Conservation (phyloP, 2,113 vertebrate species). For the Saimiri boliviensis region DNA sequence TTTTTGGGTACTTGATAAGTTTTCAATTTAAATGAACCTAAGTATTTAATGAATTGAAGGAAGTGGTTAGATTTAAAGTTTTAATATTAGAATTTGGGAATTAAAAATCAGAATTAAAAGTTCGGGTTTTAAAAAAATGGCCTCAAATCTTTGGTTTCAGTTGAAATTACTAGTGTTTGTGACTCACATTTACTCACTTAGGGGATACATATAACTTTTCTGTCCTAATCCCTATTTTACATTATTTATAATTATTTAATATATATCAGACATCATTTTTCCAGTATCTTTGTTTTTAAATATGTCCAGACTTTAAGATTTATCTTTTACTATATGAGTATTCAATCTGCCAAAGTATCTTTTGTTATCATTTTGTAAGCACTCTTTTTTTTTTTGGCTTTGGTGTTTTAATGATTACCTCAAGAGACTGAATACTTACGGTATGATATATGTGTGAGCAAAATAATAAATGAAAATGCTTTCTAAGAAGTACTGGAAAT, state of each 20-base stretch:
- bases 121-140: not conserved
- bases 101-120: not conserved
- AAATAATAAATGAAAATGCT: constrained; percentile 19
- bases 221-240: not conserved
- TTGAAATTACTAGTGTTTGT: not conserved
- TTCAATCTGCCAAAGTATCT: not conserved
- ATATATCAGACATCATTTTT: not conserved
- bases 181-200: not conserved
- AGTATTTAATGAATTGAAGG: not conserved
- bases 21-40: not conserved
- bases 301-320: not conserved
- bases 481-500: constrained; percentile 11
- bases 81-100: constrained; percentile 31
- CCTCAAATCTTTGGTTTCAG: constrained; percentile 19
- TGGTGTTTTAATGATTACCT: not conserved
- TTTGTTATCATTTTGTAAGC: constrained; percentile 12
- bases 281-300: constrained; percentile 19
- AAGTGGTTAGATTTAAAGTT: not conserved
- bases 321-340: not conserved
- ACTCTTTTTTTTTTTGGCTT: not conserved
- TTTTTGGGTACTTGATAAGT: not conserved
- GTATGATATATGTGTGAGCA: not conserved
- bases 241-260: not conserved
- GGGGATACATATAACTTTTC: not conserved
- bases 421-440: not conserved